Evolutionary conservation across 2,797 vertebrate genomes (phyloP), one percentile per base, ranked within the genome.

Genomic region (Pygocentrus nattereri): DNA sequence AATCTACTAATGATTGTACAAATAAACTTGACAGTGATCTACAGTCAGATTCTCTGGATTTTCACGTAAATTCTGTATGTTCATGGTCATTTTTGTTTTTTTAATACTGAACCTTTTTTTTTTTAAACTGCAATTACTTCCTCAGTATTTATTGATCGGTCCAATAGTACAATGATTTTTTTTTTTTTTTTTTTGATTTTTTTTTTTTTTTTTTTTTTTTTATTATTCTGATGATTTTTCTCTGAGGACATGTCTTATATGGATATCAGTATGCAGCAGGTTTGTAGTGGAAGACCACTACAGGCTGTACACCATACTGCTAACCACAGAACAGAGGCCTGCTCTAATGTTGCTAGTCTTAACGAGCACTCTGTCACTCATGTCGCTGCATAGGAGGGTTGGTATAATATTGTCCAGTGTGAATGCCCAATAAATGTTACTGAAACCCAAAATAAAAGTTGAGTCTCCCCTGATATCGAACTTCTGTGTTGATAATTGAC

Each of bases 351-450:
- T 27, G 64, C 13, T 47, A 52, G 41, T 82, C 79, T 72, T 84
- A 79, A 81, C 44, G 34, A 74, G 62, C 25, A 15, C 72, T 59
- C 59, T 80, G 25, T 82, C 38, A 78, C 54, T 65, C n/a, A 21
- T 69, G 67, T 80, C 21, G 34, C 67, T 5, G 15, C 72, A 10
- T 50, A 58, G 71, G 56, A 73, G 56, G 71, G 38, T 73, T 77
- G 47, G 62, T 81, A 54, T 79, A 38, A 27, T 78, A 30, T 83
- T 81, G 78, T 87, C 75, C 80, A 58, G 80, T 72, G 80, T 83
- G 79, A 84, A 84, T 79, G 84, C 73, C 80, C 64, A 85, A 88
- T 88, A 88, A 84, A 87, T 56, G 82, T 84, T 85, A 86, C 74
- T 80, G 84, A 86, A 82, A 69, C 70, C 61, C 56, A 15, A 23